These are phyloP conservation scores for Paracanthobrama guichenoti DNA, from an alignment of 2,113 vertebrate species.

Conservation along the genomic window DNA sequence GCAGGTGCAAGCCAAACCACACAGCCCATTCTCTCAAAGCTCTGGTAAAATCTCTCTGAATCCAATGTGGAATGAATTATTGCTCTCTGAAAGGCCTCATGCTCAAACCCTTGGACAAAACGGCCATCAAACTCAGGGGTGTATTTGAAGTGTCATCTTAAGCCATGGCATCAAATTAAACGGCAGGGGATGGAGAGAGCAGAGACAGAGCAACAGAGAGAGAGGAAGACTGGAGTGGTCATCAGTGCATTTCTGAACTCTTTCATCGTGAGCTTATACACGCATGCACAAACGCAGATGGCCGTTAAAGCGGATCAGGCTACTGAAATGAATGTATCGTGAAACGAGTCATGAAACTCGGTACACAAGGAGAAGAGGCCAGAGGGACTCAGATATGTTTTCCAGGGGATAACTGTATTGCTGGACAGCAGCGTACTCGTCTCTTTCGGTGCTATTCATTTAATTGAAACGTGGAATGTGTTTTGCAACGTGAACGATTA, in stretches of 20 bases:
- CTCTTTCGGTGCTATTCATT: constrained; percentile 37
- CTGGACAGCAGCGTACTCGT: constrained; percentile 47
- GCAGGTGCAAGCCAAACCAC: constrained; percentile 38
- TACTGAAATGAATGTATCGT: constrained; percentile 61
- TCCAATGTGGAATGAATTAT: constrained; percentile 42
- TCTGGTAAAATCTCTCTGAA: constrained; percentile 34
- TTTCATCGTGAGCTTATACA: constrained; percentile 42
- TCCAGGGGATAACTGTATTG: constrained; percentile 66
- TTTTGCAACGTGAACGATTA: background rate
- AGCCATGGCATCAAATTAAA: constrained; percentile 56
- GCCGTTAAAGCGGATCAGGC: constrained; percentile 64
- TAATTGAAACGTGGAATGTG: background rate
- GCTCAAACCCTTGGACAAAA: constrained; percentile 61
- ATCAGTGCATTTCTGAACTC: constrained; percentile 59
- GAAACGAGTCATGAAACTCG: constrained; percentile 68
- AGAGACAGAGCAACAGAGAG: background rate
- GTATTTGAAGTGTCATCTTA: constrained; percentile 62
- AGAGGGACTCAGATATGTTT: constrained; percentile 68
- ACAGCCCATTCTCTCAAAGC: constrained; percentile 27
- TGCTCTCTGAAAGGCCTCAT: constrained; percentile 56
- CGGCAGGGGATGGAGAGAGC: constrained; percentile 52
- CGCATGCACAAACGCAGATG: constrained; percentile 72
- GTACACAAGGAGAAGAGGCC: constrained; percentile 61
- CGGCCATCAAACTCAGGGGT: constrained; percentile 47
- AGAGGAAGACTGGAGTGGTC: constrained; percentile 62